Conservation (phyloP, 2,888 invertebrate genomes). For the Trissoscelio sp. region DNA sequence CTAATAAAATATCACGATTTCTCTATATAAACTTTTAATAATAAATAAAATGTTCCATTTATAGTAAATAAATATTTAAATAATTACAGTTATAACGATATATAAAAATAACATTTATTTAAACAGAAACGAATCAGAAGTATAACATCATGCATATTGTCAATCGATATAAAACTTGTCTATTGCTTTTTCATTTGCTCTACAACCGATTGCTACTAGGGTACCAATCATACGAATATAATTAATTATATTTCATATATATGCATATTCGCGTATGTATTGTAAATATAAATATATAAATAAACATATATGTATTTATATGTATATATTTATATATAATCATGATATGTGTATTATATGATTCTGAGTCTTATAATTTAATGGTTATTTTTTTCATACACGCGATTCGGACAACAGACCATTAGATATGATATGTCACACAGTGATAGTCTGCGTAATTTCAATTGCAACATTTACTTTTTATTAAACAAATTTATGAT, state of each 20-base stretch:
- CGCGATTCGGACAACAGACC: constrained; percentile 50
- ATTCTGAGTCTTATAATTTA: constrained; percentile 44
- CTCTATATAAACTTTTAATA: background rate
- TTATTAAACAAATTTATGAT: constrained; percentile 16
- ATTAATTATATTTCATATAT: constrained; percentile 31
- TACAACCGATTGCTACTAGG: constrained; percentile 53
- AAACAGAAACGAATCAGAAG: too few species aligned
- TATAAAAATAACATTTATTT: too few species aligned
- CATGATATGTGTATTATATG: constrained; percentile 60
- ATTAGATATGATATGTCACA: constrained; percentile 47
- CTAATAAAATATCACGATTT: background rate
- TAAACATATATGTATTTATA: constrained; percentile 32
- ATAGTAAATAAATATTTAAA: background rate
- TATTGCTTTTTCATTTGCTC: constrained; percentile 36
- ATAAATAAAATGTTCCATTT: background rate
- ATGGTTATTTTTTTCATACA: constrained; percentile 33
- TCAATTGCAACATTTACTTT: constrained; percentile 5
- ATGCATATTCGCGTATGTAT: constrained; percentile 23
- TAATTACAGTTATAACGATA: background rate
- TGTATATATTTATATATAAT: constrained; percentile 25
- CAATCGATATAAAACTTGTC: background rate
- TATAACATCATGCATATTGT: too few species aligned
- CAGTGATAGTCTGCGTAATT: constrained; percentile 20
- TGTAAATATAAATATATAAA: constrained; percentile 53
- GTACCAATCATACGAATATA: constrained; percentile 27